Evolutionary conservation across 2,113 vertebrate species (phyloP).

Genomic region (Nannospalax galili): DNA sequence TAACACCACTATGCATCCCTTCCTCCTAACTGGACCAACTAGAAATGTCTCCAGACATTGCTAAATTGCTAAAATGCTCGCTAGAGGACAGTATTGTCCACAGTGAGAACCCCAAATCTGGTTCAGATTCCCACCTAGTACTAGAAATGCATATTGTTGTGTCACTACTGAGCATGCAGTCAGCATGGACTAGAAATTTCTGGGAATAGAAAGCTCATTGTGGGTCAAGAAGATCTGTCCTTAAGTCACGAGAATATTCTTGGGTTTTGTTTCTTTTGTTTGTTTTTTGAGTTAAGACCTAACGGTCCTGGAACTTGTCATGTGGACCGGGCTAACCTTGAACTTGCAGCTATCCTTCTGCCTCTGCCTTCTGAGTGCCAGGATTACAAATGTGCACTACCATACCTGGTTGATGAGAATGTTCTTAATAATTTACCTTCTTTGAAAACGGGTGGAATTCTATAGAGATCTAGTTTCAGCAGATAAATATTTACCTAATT

Average conservation of each 20-base stretch:
- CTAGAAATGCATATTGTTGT: not conserved
- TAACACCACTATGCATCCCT: not conserved
- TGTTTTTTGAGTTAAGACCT: not conserved
- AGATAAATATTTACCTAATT: slow-evolving; percentile 30
- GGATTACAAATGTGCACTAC: not conserved
- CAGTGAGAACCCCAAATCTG: slow-evolving; percentile 28
- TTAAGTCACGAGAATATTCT: not conserved
- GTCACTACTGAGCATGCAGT: slow-evolving; percentile 9
- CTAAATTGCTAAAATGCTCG: not conserved
- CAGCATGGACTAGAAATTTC: slow-evolving; percentile 20
- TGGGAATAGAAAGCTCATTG: not conserved
- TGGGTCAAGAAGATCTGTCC: not conserved
- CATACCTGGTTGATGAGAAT: not conserved
- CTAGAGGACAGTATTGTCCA: not conserved
- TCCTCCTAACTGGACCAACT: not conserved
- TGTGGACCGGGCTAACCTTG: not conserved
- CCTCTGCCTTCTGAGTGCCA: not conserved
- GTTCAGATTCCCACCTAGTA: not conserved
- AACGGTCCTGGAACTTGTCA: not conserved
- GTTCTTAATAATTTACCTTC: not conserved
- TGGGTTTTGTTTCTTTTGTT: not conserved
- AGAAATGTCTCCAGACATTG: slow-evolving; percentile 11
- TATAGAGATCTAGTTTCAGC: slow-evolving; percentile 30
- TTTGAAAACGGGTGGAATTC: slow-evolving; percentile 51
- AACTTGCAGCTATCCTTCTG: not conserved